phyloP scores from a whole-genome alignment of 2,797 vertebrate species.

The Silurus lanzhouensis region DNA sequence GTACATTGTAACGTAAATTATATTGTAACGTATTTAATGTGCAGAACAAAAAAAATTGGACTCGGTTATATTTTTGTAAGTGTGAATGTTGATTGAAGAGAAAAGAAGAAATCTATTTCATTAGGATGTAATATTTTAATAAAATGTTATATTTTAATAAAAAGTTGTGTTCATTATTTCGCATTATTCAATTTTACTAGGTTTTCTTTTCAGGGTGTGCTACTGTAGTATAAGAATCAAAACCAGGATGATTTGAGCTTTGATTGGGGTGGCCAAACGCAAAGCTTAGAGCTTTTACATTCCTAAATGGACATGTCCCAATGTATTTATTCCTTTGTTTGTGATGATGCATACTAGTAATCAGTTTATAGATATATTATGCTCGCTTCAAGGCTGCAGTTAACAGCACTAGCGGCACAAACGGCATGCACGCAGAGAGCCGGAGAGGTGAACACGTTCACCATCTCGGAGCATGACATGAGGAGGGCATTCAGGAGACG shows the following conservation, averaged over 20 bases:
- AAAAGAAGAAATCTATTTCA: no score
- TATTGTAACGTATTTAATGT: not conserved
- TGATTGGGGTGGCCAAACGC: not conserved
- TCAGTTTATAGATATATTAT: not conserved
- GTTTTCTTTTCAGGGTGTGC: not conserved
- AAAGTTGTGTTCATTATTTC: no score
- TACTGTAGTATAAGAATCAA: not conserved
- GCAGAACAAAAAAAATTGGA: not conserved
- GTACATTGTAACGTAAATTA: not conserved
- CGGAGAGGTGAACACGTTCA: no score
- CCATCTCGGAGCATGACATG: no score
- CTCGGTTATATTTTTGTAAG: conserved; percentile 22
- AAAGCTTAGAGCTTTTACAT: not conserved
- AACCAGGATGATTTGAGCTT: not conserved
- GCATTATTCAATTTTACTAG: not conserved
- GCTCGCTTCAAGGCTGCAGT: no score
- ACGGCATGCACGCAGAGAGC: no score
- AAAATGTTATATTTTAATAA: conserved; percentile 12
- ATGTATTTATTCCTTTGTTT: not conserved
- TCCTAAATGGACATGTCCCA: not conserved
- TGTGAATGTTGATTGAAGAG: not conserved
- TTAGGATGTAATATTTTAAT: not conserved
- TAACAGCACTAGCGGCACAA: no score
- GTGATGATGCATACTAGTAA: not conserved
- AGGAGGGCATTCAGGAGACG: no score